Base-by-base conservation (phyloP, 2,888 invertebrate genomes). In the Polydrusus tereticollis region DNA sequence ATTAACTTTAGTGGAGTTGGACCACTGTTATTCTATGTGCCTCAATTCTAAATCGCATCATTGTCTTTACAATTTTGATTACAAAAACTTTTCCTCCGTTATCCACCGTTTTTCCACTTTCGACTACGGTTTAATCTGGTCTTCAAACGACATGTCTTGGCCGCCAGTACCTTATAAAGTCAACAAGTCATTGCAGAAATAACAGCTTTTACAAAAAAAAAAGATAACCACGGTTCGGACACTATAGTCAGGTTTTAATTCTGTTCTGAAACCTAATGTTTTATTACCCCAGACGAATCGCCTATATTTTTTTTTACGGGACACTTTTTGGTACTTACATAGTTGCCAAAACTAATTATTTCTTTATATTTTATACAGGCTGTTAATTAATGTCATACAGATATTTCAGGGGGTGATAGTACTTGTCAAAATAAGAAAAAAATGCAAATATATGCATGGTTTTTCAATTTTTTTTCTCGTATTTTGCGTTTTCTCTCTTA, bases 231-330 rank as follows among this genome's bases (percentile, higher is more conserved):
- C 20, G 18, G 18, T 23, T 12, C 29, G 16, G 45, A 29, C 52
- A 36, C 58, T 55, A 14, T 47, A 41, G 41, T 57, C 59, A 58
- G 58, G 65, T 65, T 70, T 64, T 65, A 23, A 70, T 70, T 64
- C 70, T 59, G 70, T 70, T 64, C 70, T 59, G 70, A 70, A 65
- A 70, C 58, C 64, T 64, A 65, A 70, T 65, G 70, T 70, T 70
- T 55, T 70, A 70, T 70, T 70, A 65, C 70, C 57, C 69, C 57
- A 69, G 69, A 69, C 69, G 69, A 62, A 69, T 69, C 63, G 69
- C 20, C 63, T 63, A 47, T 69, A 63, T 23, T 41, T 67, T 59
- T 52, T 55, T 29, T 55, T 14, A 18, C 29, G 16, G 1, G 10
- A 10, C 29, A 55, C 52, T 55, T 50, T 20, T 43, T 29, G 16